Percentiles rank a stretch among this genome's conserved stretches.
Evolutionary conservation across 1,140 invertebrate genomes (phyloP).

Genomic region (Bombyx mori): ASM3026992v2 NC_085112.1:9307501-9308000

Average conservation of each 20-base stretch:
- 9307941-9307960: too few species aligned
- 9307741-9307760: conserved; percentile 99
- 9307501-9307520: conserved; percentile 4
- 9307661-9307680: neutral
- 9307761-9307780: conserved; percentile 99
- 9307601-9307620: conserved; percentile 2
- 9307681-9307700: conserved; percentile 84
- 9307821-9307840: neutral
- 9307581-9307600: conserved; percentile 1
- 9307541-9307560: conserved; percentile 4
- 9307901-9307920: too few species aligned
- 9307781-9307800: conserved; percentile 99
- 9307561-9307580: conserved; percentile 1
- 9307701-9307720: conserved; percentile 99
- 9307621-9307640: conserved; percentile 1
- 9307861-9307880: too few species aligned
- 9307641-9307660: conserved; percentile 1
- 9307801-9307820: conserved; percentile 99
- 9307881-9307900: too few species aligned
- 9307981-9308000: too few species aligned
- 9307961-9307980: too few species aligned
- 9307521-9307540: neutral
- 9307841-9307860: neutral
- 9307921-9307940: too few species aligned
- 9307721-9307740: conserved; percentile 99